Conservation (phyloP, 2,797 vertebrate species). For the Myotis planiceps region DNA sequence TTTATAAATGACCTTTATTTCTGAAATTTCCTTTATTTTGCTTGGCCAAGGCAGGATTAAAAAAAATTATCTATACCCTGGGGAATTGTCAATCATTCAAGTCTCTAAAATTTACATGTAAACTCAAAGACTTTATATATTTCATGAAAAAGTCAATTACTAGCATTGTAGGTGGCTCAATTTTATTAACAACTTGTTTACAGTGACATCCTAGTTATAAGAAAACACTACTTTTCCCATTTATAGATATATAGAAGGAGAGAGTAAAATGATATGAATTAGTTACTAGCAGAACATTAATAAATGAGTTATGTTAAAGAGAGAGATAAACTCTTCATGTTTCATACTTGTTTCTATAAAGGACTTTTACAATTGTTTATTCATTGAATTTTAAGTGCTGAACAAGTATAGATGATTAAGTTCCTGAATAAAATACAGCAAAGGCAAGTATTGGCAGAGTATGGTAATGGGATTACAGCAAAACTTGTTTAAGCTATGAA, state of each 20-base stretch:
- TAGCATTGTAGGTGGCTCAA: not conserved
- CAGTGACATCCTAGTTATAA: not conserved
- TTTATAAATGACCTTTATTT: constrained; percentile 20
- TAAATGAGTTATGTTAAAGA: not conserved
- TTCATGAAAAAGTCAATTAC: not conserved
- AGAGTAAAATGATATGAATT: not conserved
- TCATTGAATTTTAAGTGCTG: not conserved
- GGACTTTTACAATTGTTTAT: not conserved
- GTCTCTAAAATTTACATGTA: constrained; percentile 30
- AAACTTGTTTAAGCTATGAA: not conserved
- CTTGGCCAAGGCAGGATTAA: not conserved
- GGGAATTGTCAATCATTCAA: not conserved
- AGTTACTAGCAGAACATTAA: not conserved
- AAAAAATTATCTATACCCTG: not conserved
- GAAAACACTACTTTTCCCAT: constrained; percentile 12
- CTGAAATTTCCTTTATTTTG: constrained; percentile 6
- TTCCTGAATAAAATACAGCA: not conserved
- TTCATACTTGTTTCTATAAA: not conserved
- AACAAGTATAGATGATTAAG: not conserved
- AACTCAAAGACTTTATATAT: not conserved
- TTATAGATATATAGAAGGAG: not conserved
- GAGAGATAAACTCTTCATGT: not conserved
- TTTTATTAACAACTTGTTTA: constrained; percentile 29
- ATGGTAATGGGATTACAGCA: not conserved
- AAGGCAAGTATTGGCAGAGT: not conserved